Evolutionary conservation across 2,113 vertebrate species (phyloP), one percentile per base, ranked within the genome.

Genomic region (Podarcis muralis): DNA sequence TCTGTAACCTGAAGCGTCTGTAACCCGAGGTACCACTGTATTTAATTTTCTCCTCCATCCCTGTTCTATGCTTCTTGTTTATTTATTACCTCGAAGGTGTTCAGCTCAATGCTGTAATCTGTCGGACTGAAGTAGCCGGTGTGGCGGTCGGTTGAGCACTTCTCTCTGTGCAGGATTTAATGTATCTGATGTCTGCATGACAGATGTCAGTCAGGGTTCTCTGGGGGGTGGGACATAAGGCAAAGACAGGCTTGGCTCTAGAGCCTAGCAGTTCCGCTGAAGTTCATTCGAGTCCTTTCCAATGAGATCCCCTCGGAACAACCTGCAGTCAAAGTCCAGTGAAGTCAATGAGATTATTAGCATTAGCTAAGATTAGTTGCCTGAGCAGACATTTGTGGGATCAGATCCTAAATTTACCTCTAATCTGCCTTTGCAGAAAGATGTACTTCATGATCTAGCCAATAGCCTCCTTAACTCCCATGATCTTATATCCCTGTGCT

Each of bases 361-460:
- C 2, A 82, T 94, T 88, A 87, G 79, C 88, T 62, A 90, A 59
- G 27, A 30, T 87, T 4, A 74, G 7, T 80, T 89, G 30, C 85
- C 83, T 89, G 84, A 91, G 71, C 27, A 89, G 40, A 2, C 1
- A 4, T 91, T 88, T 89, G 66, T 23, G 82, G 89, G 78, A 90
- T 77, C 37, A 91, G 13, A 37, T 59, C 9, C n/a, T 84, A 32
- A 65, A 23, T 53, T 85, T 35, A 43, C 84, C 6, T 94, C 69
- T 89, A 89, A 22, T 35, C 71, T 91, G 25, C 1, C 22, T 90
- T 89, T 85, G 89, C 48, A 90, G 89, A 83, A 68, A 86, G 86
- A 83, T 88, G 76, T 72, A 48, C 37, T 85, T 74, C 66, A 71
- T 68, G 48, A 83, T 66, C 35, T 83, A n/a, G 74, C 57, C 35